Percentiles rank a stretch among this genome's conserved stretches.
These are phyloP conservation scores for Heliconius melpomene DNA, from an alignment of 1,140 invertebrate species.

Conservation along the genomic window DNA sequence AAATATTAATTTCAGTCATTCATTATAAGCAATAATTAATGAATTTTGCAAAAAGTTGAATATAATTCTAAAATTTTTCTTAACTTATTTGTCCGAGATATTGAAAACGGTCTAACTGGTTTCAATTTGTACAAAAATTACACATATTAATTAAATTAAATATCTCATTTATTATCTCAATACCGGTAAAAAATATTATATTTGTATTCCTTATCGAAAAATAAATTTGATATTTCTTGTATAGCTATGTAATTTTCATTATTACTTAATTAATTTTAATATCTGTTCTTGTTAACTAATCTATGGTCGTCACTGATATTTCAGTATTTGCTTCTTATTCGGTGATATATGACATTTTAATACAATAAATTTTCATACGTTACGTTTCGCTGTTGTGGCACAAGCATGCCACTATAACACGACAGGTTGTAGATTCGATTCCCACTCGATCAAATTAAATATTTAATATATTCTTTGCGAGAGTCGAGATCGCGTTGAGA, in stretches of 20 bases:
- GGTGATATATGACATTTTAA: not conserved
- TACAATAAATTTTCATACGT: too few relatives aligned
- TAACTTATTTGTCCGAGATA: not conserved
- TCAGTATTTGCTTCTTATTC: not conserved
- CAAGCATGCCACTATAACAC: too few relatives aligned
- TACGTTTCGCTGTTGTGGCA: too few relatives aligned
- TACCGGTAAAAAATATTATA: not conserved
- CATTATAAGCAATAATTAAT: not conserved
- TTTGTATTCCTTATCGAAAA: not conserved
- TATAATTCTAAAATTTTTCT: not conserved
- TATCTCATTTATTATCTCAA: not conserved
- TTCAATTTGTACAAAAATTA: not conserved
- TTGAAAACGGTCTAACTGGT: not conserved
- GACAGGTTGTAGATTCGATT: too few relatives aligned
- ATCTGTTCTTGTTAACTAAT: not conserved
- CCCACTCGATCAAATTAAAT: too few relatives aligned
- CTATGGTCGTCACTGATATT: not conserved
- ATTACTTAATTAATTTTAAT: not conserved
- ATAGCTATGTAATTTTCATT: not conserved
- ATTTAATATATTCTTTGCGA: too few relatives aligned
- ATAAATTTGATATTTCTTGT: not conserved
- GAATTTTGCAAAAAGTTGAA: not conserved
- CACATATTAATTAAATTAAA: constrained; percentile 4
- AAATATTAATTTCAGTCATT: not conserved
- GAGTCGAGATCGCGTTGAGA: too few relatives aligned